Base-by-base conservation (phyloP, 2,113 vertebrate genomes). In the Zeus faber region DNA sequence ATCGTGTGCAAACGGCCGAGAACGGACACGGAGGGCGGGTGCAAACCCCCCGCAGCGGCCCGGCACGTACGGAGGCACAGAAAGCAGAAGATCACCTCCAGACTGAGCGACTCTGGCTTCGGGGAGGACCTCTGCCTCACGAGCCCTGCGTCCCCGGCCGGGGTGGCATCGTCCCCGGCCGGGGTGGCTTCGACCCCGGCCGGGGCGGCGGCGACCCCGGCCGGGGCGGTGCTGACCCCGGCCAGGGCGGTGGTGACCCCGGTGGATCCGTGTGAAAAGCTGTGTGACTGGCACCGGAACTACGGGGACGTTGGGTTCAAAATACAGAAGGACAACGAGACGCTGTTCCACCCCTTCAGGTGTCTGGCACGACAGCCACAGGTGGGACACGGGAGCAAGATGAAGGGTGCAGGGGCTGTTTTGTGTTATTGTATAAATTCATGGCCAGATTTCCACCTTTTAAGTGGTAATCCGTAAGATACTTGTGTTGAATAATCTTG, bases 361-460 rank as follows among this genome's bases (percentile, higher is more conserved):
- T 91, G 93, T 54, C 63, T 97, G 50, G 87, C 86, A 10, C 83
- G 66, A 21, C 95, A 97, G 70, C 93, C 95, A 5, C 94, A 97
- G 86, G 95, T 98, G 83, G 41, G 40, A n/a, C 17, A 43, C 17
- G 17, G 18, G n/a, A n/a, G n/a, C n/a, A n/a, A n/a, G n/a, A n/a
- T n/a, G n/a, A n/a, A n/a, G n/a, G n/a, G n/a, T n/a, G n/a, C n/a
- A n/a, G n/a, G n/a, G n/a, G n/a, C n/a, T n/a, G n/a, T n/a, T n/a
- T n/a, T n/a, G n/a, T n/a, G n/a, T n/a, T n/a, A n/a, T n/a, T n/a
- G n/a, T n/a, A n/a, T n/a, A n/a, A n/a, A n/a, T n/a, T n/a, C n/a
- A n/a, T n/a, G n/a, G n/a, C n/a, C n/a, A n/a, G n/a, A n/a, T n/a
- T n/a, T n/a, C n/a, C n/a, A n/a, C n/a, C n/a, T n/a, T n/a, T n/a